Conservation (phyloP, 2,888 invertebrate species). For the Byasa hedistus region DNA sequence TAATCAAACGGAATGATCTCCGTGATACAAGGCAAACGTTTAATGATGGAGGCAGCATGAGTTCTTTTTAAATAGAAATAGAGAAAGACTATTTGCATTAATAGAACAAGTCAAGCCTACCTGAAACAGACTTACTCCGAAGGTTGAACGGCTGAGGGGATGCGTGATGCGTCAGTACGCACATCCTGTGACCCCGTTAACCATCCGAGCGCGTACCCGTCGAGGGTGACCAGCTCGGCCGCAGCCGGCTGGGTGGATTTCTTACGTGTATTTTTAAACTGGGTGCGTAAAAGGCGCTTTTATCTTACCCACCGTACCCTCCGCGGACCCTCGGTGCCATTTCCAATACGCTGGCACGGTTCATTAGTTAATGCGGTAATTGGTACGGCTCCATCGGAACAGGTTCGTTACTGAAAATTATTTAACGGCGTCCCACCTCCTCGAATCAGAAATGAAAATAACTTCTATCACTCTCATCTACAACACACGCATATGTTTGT, state of each 20-base stretch:
- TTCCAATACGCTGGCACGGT: constrained; percentile 15
- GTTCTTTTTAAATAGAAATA: not conserved
- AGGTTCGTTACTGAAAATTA: constrained; percentile 1
- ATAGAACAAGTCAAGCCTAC: constrained; percentile 20
- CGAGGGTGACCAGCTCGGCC: constrained; percentile 27
- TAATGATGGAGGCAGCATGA: no score
- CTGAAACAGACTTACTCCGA: constrained; percentile 15
- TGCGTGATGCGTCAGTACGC: constrained; percentile 38
- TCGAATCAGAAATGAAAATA: not conserved
- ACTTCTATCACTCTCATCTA: not conserved
- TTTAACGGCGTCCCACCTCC: not conserved
- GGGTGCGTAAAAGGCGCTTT: constrained; percentile 29
- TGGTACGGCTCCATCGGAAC: not conserved
- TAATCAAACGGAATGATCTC: no score
- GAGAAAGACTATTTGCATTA: constrained; percentile 8
- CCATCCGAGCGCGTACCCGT: constrained; percentile 41
- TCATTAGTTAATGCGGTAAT: constrained; percentile 17
- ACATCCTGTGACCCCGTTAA: constrained; percentile 43
- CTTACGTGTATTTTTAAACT: constrained; percentile 34
- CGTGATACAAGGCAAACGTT: no score
- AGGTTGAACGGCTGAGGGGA: constrained; percentile 36
- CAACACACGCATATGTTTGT: not conserved
- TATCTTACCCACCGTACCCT: constrained; percentile 22
- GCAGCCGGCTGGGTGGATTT: constrained; percentile 29
- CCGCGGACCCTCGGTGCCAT: constrained; percentile 5